Percentiles rank a stretch among this genome's conserved stretches.
Conservation (phyloP, 2,797 vertebrate genomes). For the Zalophus californianus region DNA sequence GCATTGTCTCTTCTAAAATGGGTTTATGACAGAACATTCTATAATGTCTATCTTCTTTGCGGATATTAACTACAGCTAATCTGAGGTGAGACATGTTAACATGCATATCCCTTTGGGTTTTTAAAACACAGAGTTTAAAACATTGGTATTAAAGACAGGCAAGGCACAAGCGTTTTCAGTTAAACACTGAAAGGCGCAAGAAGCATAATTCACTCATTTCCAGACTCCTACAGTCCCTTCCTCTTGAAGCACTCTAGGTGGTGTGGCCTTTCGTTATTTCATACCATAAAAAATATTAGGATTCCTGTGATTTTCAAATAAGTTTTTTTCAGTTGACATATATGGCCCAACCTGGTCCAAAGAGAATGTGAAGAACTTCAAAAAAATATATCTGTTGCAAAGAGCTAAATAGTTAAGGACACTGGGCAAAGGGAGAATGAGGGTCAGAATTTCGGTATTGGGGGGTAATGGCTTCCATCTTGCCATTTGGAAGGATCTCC, state of each 20-base stretch:
- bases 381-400: neutral
- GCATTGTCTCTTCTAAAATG: neutral
- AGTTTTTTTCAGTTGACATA: neutral
- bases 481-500: neutral
- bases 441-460: neutral
- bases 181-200: neutral
- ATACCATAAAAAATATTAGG: neutral
- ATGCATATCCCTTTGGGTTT: neutral
- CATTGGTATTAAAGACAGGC: neutral
- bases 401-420: neutral
- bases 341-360: neutral
- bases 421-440: neutral
- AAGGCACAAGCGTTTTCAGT: neutral
- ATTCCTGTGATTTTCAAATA: neutral
- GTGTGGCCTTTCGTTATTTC: neutral
- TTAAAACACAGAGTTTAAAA: conserved; percentile 2
- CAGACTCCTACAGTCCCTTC: neutral
- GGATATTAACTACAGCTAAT: neutral
- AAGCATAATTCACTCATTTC: neutral
- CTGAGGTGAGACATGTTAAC: neutral
- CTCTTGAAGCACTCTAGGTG: neutral
- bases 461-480: too few species aligned
- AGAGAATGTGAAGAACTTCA: neutral
- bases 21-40: neutral
- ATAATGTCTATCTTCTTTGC: neutral